Base-by-base conservation (phyloP, 1,140 invertebrate species). In the Papilio glaucus region DNA sequence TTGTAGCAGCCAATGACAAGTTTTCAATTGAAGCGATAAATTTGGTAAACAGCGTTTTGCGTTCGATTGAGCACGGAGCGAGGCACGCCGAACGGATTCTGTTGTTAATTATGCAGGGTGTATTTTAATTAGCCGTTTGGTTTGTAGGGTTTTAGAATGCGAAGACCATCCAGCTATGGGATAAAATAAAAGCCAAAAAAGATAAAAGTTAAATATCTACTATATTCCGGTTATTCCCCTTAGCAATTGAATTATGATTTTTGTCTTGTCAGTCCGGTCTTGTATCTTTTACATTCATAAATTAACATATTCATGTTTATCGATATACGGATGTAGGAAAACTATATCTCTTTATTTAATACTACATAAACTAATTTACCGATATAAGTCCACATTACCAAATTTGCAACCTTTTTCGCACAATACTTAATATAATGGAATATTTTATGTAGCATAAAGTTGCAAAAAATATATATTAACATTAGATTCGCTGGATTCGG, bases 11-110 rank as follows among this genome's bases (percentile, higher is more conserved):
- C 24, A 38, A 6, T 38, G 60, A 38, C 29, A 38, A 65, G 62
- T 39, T 65, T 65, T 65, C 62, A 65, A 65, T 65, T 24, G 62
- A 41, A 65, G 18, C 62, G 33, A 65, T 63, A 39, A 63, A 24
- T 65, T 65, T 65, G 62, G 62, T 65, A 65, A 65, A 65, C 62
- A 65, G 9, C 6, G 15, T 65, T 65, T 65, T 9, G 5, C 62
- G 62, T 24, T 65, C 33, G 15, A 65, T 65, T 65, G 29, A 24
- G 29, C 38, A 21, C 62, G 62, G 18, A 38, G 37, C 37, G 4
- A 21, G 10, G 15, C 18, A 12, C 49, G 38, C 33, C 15, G 21
- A 18, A 12, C 9, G 33, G 62, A 6, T 65, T 21, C 18, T 38
- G 38, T 57, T 38, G 62, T 39, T 65, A 41, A 65, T 39, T 41